Evolutionary conservation across 1,140 invertebrate genomes (phyloP).

Genomic region (Paralvinella palmiformis): DNA sequence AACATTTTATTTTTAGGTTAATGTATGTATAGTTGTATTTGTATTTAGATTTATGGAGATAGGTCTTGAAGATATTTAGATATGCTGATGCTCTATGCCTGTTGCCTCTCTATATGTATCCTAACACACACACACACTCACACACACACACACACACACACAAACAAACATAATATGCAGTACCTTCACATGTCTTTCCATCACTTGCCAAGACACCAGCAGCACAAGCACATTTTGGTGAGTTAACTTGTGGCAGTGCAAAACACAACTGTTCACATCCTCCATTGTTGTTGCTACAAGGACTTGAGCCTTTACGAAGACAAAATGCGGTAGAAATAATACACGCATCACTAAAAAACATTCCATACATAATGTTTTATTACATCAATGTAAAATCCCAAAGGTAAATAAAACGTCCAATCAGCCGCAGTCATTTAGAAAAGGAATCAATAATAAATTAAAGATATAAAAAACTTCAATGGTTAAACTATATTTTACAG

Average conservation of each 20-base stretch:
- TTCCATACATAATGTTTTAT: neutral
- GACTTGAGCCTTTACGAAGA: slow-evolving; percentile 60
- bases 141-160: too few relatives aligned
- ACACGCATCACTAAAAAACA: too few relatives aligned
- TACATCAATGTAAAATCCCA: too few relatives aligned
- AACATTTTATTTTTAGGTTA: too few relatives aligned
- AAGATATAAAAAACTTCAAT: neutral
- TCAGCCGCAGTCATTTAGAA: neutral
- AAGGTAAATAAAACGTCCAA: neutral
- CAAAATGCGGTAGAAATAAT: neutral
- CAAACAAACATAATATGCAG: slow-evolving; percentile 14
- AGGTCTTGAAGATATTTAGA: too few relatives aligned
- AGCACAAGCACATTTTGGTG: slow-evolving; percentile 78
- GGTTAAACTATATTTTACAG: neutral
- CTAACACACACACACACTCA: too few relatives aligned
- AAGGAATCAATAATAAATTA: neutral
- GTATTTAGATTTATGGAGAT: too few relatives aligned
- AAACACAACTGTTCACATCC: slow-evolving; percentile 95
- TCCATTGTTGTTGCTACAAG: slow-evolving; percentile 77
- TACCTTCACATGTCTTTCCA: slow-evolving; percentile 60
- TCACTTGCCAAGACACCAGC: slow-evolving; percentile 66
- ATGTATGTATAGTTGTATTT: too few relatives aligned
- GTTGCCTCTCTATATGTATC: too few relatives aligned
- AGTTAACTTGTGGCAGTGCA: slow-evolving; percentile 63
- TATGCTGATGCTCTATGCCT: too few relatives aligned